phyloP scores from a whole-genome alignment of 2,888 invertebrate species.

The Drosophila leonis region DNA sequence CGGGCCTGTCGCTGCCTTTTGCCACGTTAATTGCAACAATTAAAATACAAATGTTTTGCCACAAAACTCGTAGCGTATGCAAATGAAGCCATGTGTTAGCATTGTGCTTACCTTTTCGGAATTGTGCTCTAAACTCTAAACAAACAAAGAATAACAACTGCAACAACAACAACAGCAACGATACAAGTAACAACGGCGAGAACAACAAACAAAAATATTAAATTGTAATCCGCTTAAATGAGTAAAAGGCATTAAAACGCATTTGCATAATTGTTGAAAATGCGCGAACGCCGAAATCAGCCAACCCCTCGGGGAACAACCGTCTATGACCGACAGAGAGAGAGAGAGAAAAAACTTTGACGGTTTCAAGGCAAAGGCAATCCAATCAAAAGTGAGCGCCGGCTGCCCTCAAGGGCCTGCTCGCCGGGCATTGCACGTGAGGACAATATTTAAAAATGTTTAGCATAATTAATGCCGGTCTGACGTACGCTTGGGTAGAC shows the following conservation, averaged over 20 bases:
- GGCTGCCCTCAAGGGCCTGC: conserved; percentile 62
- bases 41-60: conserved; percentile 75
- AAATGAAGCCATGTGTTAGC: conserved; percentile 69
- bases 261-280: conserved; percentile 83
- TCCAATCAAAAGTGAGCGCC: conserved; percentile 71
- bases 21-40: conserved; percentile 72
- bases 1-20: conserved; percentile 3
- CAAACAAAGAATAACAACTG: conserved; percentile 62
- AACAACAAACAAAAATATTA: conserved; percentile 78
- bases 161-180: conserved; percentile 39
- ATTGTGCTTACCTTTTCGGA: conserved; percentile 53
- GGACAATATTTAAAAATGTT: conserved; percentile 85
- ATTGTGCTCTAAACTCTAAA: conserved; percentile 57
- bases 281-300: conserved; percentile 49
- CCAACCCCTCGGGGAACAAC: conserved; percentile 21
- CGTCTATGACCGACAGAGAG: too few species aligned
- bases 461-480: conserved; percentile 82
- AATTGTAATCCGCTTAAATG: conserved; percentile 85
- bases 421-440: conserved; percentile 74
- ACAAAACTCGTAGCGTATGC: conserved; percentile 67
- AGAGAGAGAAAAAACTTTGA: conserved; percentile 30
- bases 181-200: conserved; percentile 42
- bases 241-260: conserved; percentile 82
- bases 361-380: conserved; percentile 25
- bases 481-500: conserved; percentile 26